Conservation (phyloP, 2,888 invertebrate species). For the Drosophila robusta region DNA sequence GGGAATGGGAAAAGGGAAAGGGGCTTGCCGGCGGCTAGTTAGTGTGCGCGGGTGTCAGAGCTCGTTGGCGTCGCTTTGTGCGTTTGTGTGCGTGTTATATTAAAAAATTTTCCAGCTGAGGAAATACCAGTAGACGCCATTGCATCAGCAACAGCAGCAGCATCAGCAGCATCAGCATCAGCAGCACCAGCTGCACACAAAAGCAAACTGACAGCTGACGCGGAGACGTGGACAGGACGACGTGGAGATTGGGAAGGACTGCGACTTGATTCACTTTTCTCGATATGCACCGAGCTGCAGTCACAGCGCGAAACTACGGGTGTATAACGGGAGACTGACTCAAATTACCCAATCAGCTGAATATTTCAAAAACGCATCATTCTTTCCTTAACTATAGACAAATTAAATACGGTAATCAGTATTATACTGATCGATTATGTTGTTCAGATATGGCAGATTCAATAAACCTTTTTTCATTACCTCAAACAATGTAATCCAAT, state of each 20-base stretch:
- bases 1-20: background rate
- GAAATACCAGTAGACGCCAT: conserved; percentile 26
- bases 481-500: too few relatives aligned
- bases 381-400: too few relatives aligned
- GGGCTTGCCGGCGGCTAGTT: conserved; percentile 55
- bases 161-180: conserved; percentile 6
- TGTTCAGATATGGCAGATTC: too few relatives aligned
- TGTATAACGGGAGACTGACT: conserved; percentile 1
- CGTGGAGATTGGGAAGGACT: conserved; percentile 3
- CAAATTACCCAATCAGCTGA: conserved; percentile 11
- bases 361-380: conserved; percentile 7
- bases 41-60: conserved; percentile 61
- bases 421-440: too few relatives aligned
- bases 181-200: conserved; percentile 35
- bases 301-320: conserved; percentile 12
- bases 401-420: too few relatives aligned
- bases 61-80: conserved; percentile 46
- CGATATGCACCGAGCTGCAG: conserved; percentile 27
- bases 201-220: conserved; percentile 71
- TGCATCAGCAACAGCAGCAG: conserved; percentile 7
- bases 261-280: conserved; percentile 34
- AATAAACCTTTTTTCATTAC: too few relatives aligned
- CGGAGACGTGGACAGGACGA: conserved; percentile 28
- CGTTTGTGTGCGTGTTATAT: conserved; percentile 60
- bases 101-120: conserved; percentile 57